Evolutionary conservation across 2,888 invertebrate genomes (phyloP).

Genomic region (Tipula confusa): DNA sequence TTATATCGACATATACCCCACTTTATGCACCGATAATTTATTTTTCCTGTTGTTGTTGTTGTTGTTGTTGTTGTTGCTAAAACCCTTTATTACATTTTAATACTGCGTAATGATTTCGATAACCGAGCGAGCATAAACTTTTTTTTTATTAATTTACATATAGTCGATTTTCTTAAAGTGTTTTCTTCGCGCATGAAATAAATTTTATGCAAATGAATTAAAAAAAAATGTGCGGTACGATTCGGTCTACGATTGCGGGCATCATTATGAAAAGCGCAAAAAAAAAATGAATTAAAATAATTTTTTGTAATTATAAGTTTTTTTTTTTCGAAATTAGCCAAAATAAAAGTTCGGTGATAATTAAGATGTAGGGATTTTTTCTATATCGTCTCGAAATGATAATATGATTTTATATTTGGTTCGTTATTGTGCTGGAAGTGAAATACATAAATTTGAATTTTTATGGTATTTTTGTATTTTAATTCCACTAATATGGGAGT

Average conservation of each 20-base stretch:
- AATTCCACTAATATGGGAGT: neutral
- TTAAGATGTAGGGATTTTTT: neutral
- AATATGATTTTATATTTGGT: neutral
- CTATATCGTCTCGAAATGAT: neutral
- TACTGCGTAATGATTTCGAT: neutral
- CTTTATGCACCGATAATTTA: too few relatives aligned
- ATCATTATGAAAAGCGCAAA: neutral
- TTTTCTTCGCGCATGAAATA: neutral
- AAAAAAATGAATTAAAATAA: neutral
- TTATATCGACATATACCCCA: neutral
- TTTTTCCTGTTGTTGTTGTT: too few relatives aligned
- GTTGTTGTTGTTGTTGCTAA: too few relatives aligned
- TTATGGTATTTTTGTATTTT: too few relatives aligned
- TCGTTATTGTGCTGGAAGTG: neutral
- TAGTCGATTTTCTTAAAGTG: neutral
- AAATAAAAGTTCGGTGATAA: neutral
- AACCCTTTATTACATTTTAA: neutral
- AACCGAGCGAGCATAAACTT: neutral
- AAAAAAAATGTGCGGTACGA: neutral
- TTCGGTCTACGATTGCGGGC: neutral
- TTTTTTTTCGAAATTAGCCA: neutral
- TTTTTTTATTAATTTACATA: neutral
- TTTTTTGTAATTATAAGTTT: slow-evolving; percentile 9
- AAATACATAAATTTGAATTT: neutral
- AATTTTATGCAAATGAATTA: neutral